A percentile compares a stretch with the other conserved stretches of the same genome.
Evolutionary conservation across 2,888 invertebrate genomes (phyloP).

Genomic region (Sinentomon sp.): DNA sequence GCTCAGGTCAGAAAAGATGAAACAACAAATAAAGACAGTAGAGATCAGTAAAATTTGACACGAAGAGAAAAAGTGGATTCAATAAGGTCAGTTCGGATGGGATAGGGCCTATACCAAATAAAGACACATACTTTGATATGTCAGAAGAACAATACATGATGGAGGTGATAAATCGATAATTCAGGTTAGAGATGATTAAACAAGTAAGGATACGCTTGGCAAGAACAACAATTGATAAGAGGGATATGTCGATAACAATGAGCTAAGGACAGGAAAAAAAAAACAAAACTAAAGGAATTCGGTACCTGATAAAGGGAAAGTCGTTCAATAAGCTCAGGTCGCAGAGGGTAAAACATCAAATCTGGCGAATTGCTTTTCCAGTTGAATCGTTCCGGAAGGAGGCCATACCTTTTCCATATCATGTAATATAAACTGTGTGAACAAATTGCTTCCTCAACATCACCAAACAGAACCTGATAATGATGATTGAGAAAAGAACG

Average conservation of each 20-base stretch:
- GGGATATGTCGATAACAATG: no score
- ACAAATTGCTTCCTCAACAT: constrained; percentile 34
- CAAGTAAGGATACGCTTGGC: no score
- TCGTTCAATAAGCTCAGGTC: constrained; percentile 33
- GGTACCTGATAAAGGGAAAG: constrained; percentile 15
- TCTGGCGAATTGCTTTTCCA: constrained; percentile 26
- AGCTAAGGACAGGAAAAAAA: no score
- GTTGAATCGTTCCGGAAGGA: constrained; percentile 26
- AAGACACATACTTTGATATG: no score
- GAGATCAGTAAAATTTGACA: neutral
- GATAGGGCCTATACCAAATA: no score
- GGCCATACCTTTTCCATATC: constrained; percentile 30
- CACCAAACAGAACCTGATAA: constrained; percentile 27
- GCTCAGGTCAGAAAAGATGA: no score
- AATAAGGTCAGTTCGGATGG: neutral
- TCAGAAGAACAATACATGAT: no score
- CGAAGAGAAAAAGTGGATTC: neutral
- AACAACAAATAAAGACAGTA: constrained; percentile 2
- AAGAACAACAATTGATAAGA: no score
- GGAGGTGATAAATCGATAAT: no score
- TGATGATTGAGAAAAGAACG: constrained; percentile 3
- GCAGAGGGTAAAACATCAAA: constrained; percentile 30
- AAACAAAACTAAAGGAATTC: neutral
- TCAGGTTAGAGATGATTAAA: no score
- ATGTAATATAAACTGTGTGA: constrained; percentile 31